Conservation (phyloP, 2,797 vertebrate genomes). For the Rhinatrema bivittatum region DNA sequence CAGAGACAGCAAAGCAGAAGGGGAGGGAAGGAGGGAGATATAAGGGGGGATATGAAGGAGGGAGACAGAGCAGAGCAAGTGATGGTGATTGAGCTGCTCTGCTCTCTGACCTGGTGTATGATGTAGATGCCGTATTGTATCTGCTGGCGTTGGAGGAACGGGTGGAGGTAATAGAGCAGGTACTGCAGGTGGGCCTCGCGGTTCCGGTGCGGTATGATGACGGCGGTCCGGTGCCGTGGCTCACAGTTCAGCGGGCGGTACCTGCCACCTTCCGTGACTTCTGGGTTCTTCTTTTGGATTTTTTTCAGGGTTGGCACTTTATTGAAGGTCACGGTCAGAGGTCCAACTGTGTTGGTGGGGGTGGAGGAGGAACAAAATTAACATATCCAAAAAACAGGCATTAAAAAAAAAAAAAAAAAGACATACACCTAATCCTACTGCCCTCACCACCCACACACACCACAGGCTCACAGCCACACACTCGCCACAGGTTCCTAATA, state of each 20-base stretch:
- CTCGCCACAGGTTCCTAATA: too few species aligned
- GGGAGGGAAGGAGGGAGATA: too few species aligned
- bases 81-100: too few species aligned
- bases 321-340: slow-evolving; percentile 75
- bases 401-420: too few species aligned
- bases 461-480: too few species aligned
- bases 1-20: too few species aligned
- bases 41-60: too few species aligned
- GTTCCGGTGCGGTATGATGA: slow-evolving; percentile 88
- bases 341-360: slow-evolving; percentile 66
- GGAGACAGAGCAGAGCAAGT: too few species aligned
- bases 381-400: not conserved
- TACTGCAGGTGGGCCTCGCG: slow-evolving; percentile 80
- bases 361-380: not conserved
- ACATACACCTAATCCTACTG: too few species aligned
- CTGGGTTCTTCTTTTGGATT: slow-evolving; percentile 76
- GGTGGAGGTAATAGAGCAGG: slow-evolving; percentile 90
- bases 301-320: slow-evolving; percentile 70
- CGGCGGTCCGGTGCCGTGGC: slow-evolving; percentile 75
- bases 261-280: slow-evolving; percentile 69
- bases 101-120: slow-evolving; percentile 78
- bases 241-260: slow-evolving; percentile 78
- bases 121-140: slow-evolving; percentile 94
- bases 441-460: too few species aligned
- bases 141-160: slow-evolving; percentile 91